phyloP scores from a whole-genome alignment of 2,797 vertebrate species.

The Potorous gilbertii region DNA sequence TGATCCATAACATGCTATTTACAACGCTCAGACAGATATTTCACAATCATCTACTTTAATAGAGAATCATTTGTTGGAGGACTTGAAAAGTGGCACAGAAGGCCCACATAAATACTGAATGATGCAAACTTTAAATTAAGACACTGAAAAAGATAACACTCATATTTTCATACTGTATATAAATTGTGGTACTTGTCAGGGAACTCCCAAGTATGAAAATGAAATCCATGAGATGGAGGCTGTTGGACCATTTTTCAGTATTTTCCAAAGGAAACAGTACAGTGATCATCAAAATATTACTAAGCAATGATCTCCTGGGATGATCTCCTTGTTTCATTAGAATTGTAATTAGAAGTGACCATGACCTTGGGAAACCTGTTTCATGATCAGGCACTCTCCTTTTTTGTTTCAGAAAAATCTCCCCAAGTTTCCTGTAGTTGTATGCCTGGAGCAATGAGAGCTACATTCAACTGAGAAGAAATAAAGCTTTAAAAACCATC shows the following conservation, averaged over 20 bases:
- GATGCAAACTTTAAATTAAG: constrained; percentile 77
- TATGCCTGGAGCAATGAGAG: constrained; percentile 77
- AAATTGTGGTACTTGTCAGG: constrained; percentile 79
- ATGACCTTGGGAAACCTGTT: constrained; percentile 83
- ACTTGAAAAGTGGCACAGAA: constrained; percentile 73
- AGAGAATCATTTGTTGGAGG: constrained; percentile 70
- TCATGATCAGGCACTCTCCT: constrained; percentile 70
- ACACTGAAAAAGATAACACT: constrained; percentile 75
- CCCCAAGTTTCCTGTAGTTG: constrained; percentile 73
- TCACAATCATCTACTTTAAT: constrained; percentile 74
- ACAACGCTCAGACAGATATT: constrained; percentile 55
- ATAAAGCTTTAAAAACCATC: constrained; percentile 66
- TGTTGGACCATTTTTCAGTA: constrained; percentile 84
- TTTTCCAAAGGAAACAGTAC: constrained; percentile 83
- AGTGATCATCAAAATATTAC: constrained; percentile 85
- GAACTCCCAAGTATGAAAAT: constrained; percentile 81
- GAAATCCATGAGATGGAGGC: constrained; percentile 78
- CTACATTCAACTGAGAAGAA: constrained; percentile 73
- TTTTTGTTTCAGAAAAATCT: constrained; percentile 79
- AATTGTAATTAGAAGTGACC: constrained; percentile 86
- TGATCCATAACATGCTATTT: constrained; percentile 62
- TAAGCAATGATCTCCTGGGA: constrained; percentile 86
- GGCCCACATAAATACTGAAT: constrained; percentile 71
- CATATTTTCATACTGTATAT: constrained; percentile 77
- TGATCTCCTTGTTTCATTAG: constrained; percentile 87